Percentiles rank a stretch among this genome's conserved stretches.
phyloP scores from a whole-genome alignment of 1,140 invertebrate genomes.

The Uloborus diversus region DNA sequence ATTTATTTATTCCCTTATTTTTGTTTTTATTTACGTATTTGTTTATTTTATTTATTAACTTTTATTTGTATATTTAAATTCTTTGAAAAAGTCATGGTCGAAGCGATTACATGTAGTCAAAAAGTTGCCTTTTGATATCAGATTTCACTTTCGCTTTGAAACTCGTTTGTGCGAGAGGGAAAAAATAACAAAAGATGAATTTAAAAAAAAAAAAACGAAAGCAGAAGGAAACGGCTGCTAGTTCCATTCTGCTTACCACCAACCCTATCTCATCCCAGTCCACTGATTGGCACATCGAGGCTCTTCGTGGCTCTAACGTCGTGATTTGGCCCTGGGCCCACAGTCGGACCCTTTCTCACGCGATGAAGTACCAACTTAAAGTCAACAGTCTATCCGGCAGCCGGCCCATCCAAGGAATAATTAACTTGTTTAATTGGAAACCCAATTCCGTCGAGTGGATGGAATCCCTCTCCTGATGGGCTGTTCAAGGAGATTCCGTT shows the following conservation, averaged over 20 bases:
- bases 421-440: slow-evolving; percentile 41
- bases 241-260: slow-evolving; percentile 29
- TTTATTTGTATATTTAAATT: too few relatives aligned
- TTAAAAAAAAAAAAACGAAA: too few relatives aligned
- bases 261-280: neutral
- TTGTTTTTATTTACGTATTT: too few relatives aligned
- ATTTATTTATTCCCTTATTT: too few relatives aligned
- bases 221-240: too few relatives aligned
- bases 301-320: slow-evolving; percentile 27
- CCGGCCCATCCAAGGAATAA: slow-evolving; percentile 20
- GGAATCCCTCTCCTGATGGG: neutral
- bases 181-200: too few relatives aligned
- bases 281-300: slow-evolving; percentile 34
- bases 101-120: too few relatives aligned
- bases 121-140: too few relatives aligned
- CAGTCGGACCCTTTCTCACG: slow-evolving; percentile 23
- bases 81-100: too few relatives aligned
- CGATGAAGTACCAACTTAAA: slow-evolving; percentile 1
- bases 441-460: neutral
- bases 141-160: too few relatives aligned
- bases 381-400: slow-evolving; percentile 28
- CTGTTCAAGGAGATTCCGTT: neutral
- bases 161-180: too few relatives aligned
- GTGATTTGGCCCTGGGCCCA: slow-evolving; percentile 29
- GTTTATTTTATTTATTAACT: too few relatives aligned